Base-by-base conservation (phyloP, 2,888 invertebrate genomes). In the Pristionchus exspectatus region DNA sequence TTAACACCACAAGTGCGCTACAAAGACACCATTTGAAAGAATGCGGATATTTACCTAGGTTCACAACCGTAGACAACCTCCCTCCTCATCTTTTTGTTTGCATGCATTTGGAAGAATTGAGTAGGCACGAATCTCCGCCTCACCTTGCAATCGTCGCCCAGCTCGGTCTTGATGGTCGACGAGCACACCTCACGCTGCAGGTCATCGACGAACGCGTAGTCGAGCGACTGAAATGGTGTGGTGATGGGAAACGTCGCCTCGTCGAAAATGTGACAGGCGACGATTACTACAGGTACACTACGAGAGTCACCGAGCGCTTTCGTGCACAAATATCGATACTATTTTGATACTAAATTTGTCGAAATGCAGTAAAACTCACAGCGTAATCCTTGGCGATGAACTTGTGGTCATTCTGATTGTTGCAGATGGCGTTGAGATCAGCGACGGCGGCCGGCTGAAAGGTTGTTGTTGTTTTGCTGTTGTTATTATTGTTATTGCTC, bases 341-440 rank as follows among this genome's bases (percentile, higher is more conserved):
- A 44, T 21, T 72, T 72, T 3, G 30, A 18, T 18, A 72, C 2
- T 2, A 1, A 30, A 30, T 69, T 69, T 5, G 2, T 2, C 27
- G 27, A 24, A 5, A 30, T 14, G 5, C 0, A 69, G 24, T n/a
- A 27, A 38, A 44, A 59, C 56, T 5, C 38, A 85, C 84, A 18
- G 56, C 84, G 56, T 88, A 88, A 24, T 88, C 87, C 72, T 72
- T 74, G 21, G 87, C 87, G 74, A 88, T 88, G 87, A 88, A 88
- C 87, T 88, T 88, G 74, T 88, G 74, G 16, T 88, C 74, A 33
- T 88, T 74, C 54, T 88, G 72, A 30, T 56, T 74, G 56, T 88
- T 88, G 74, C 63, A 59, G 54, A 88, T 88, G 56, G 87, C 87
- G 44, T 88, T 88, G 54, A 88, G 30, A n/a, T 88, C 87, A 56